Percentiles rank a stretch among this genome's conserved stretches.
phyloP scores from a whole-genome alignment of 2,888 invertebrate genomes.

The Drosophila macrospina region DNA sequence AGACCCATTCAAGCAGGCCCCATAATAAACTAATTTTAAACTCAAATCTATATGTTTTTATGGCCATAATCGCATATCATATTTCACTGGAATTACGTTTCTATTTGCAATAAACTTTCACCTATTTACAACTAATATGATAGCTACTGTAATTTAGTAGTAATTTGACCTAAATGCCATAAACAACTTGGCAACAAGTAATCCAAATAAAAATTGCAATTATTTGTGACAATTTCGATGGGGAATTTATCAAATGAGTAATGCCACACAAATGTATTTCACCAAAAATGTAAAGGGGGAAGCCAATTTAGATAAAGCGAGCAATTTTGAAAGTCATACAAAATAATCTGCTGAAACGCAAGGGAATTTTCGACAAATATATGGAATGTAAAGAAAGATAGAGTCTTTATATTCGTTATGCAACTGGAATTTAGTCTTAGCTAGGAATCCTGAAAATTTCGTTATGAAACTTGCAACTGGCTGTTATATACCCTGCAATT shows the following conservation, averaged over 20 bases:
- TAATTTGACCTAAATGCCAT: constrained; percentile 10
- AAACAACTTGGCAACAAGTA: not conserved
- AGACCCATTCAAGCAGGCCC: constrained; percentile 10
- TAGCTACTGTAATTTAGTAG: constrained; percentile 9
- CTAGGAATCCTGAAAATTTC: not conserved
- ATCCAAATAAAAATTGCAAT: not conserved
- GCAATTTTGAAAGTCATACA: not conserved
- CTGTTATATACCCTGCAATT: constrained; percentile 14
- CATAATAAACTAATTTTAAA: constrained; percentile 8
- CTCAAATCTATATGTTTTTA: constrained; percentile 8
- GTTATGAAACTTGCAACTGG: not conserved
- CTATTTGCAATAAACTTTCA: constrained; percentile 9
- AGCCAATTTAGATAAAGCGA: not conserved
- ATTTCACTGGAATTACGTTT: constrained; percentile 14
- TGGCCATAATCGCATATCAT: constrained; percentile 10
- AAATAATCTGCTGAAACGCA: too few relatives aligned
- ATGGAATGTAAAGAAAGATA: too few relatives aligned
- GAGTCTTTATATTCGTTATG: not conserved
- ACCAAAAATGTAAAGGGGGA: constrained; percentile 1
- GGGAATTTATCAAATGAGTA: constrained; percentile 25
- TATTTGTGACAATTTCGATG: constrained; percentile 4
- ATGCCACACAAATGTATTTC: constrained; percentile 25
- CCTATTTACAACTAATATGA: not conserved
- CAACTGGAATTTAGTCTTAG: not conserved
- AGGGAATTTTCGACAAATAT: too few relatives aligned